Evolutionary conservation across 35 echinoderm and acorn worm genomes (phyloP), one percentile per base, ranked within the genome.

Genomic region (Lytechinus pictus): DNA sequence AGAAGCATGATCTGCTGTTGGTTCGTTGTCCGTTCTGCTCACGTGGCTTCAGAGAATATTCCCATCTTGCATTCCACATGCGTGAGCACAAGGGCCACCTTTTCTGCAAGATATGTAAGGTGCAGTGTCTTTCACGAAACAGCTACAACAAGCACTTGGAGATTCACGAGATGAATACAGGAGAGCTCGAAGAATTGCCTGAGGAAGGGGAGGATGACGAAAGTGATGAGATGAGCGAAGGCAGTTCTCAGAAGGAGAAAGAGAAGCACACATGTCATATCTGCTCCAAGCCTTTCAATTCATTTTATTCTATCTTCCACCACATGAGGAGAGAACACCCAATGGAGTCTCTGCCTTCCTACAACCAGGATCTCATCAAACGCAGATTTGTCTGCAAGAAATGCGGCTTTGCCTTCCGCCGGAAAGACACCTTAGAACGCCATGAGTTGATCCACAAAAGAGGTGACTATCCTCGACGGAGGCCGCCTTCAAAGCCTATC

Each of bases 51-150:
- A 33, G 92, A 12, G 92, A 93, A 19, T 93, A 93, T 44, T 93
- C 92, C 92, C 92, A 93, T 54, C 92, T 93, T 7, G 92, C 54
- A 10, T 93, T 93, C 92, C 92, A 93, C 92, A 93, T 93, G 53
- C 54, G 92, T 24, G 92, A 93, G 92, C 92, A 93, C 54, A 93
- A 93, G 54, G 92, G 92, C 53, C 92, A 93, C 92, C 52, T 93
- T 54, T 27, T 55, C 8, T 93, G 92, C 54, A 93, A 57, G 53
- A 57, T 93, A 33, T 93, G 92, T 24, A 93, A 93, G 54, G 92
- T 57, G 52, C 92, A 93, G 92, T 93, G 92, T 57, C 54, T 93
- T 27, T 93, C 92, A 10, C 92, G 55, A 55, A 53, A 54, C 52
- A 93, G 92, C 53, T 93, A 53, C 54, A 54, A 12, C 53, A 54